phyloP scores from a whole-genome alignment of 30 jellyfish, hydroid and myxozoan species.

The Chrysaora quinquecirrha region DNA sequence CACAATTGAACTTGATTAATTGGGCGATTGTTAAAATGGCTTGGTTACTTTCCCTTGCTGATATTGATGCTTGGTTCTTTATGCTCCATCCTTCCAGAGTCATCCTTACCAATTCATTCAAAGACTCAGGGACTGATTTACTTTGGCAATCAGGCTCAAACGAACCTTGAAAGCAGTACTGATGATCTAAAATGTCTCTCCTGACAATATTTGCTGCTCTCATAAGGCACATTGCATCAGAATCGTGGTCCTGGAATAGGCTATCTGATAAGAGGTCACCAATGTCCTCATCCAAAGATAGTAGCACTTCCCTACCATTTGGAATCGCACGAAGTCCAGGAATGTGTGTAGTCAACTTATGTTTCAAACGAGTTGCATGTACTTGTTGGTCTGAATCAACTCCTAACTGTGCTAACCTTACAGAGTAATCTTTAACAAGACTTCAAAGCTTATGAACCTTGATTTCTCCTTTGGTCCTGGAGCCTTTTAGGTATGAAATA shows the following conservation, averaged over 20 bases:
- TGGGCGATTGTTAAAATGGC: conserved; percentile 59
- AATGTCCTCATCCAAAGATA: background rate
- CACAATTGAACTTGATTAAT: too few species aligned
- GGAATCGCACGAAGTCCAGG: conserved; percentile 17
- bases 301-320: conserved; percentile 40
- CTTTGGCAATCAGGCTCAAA: conserved; percentile 15
- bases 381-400: conserved; percentile 24
- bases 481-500: conserved; percentile 6
- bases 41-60: conserved; percentile 24
- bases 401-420: conserved; percentile 32
- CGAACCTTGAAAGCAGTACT: too few species aligned
- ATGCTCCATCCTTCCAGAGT: conserved; percentile 6
- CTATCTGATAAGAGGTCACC: background rate
- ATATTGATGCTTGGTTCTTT: conserved; percentile 8
- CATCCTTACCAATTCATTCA: conserved; percentile 15
- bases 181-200: too few species aligned
- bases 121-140: background rate
- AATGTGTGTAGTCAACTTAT: too few species aligned
- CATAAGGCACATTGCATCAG: background rate
- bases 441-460: background rate
- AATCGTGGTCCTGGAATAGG: background rate
- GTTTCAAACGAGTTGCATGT: conserved; percentile 34
- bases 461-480: conserved; percentile 4
- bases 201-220: conserved; percentile 6
- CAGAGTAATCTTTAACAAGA: conserved; percentile 26